Evolutionary conservation across 92 coral and sea anemone genomes (phyloP).

Genomic region (Epizoanthus ramosus): DNA sequence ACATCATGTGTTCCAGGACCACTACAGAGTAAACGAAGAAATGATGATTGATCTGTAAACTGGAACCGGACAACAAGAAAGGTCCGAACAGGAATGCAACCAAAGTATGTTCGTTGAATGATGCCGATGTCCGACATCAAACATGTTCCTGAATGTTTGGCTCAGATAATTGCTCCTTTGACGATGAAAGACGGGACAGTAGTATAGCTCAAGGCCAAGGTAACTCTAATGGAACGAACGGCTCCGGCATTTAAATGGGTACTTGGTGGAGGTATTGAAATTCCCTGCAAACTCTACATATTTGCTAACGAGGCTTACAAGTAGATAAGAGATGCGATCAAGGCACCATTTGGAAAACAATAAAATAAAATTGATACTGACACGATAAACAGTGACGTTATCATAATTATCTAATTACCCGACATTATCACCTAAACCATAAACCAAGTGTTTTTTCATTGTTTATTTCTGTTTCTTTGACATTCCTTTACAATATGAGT

Average conservation of each 20-base stretch:
- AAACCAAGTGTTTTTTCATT: no score
- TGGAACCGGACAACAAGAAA: no score
- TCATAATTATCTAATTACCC: no score
- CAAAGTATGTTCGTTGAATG: no score
- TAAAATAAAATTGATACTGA: neutral
- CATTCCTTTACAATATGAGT: no score
- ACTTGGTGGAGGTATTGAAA: slow-evolving; percentile 22
- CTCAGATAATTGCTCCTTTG: slow-evolving; percentile 20
- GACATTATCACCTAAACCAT: no score
- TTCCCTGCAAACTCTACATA: neutral
- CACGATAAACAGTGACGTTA: no score
- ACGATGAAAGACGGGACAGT: slow-evolving; percentile 18
- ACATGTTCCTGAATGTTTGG: slow-evolving; percentile 19
- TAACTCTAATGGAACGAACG: slow-evolving; percentile 16
- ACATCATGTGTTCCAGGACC: no score
- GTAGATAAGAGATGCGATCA: slow-evolving; percentile 25
- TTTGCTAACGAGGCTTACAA: slow-evolving; percentile 14
- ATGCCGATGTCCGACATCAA: neutral
- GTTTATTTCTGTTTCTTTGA: no score
- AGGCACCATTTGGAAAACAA: slow-evolving; percentile 2
- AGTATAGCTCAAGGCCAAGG: slow-evolving; percentile 16
- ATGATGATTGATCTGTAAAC: no score
- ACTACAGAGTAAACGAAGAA: no score
- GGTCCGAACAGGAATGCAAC: no score
- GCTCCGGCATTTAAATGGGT: slow-evolving; percentile 14